Percentiles rank a stretch among this genome's conserved stretches.
Evolutionary conservation across 1,140 invertebrate genomes (phyloP).

Genomic region (Drosophila biarmipes): DNA sequence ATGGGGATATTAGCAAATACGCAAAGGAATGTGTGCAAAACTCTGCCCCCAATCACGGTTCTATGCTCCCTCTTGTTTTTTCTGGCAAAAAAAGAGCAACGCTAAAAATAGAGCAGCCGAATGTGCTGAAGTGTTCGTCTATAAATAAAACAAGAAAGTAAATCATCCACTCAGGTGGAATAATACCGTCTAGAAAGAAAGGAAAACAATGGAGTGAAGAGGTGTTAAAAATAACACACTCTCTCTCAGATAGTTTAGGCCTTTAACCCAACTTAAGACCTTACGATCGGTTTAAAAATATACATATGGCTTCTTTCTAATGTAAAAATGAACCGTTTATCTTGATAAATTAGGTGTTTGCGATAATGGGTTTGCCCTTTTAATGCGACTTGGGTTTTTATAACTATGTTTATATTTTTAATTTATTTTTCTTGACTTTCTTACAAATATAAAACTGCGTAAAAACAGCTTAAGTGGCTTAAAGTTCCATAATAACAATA

Average conservation of each 20-base stretch:
- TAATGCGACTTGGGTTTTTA: too few species aligned
- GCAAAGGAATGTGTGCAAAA: slow-evolving; percentile 14
- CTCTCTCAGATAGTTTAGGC: neutral
- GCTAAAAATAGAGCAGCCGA: slow-evolving; percentile 34
- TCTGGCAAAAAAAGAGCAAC: neutral
- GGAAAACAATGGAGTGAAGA: slow-evolving; percentile 4
- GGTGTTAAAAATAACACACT: slow-evolving; percentile 8
- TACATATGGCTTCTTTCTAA: neutral
- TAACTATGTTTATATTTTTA: too few species aligned
- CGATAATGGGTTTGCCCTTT: neutral
- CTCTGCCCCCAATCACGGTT: neutral
- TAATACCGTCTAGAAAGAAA: slow-evolving; percentile 2
- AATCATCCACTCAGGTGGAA: slow-evolving; percentile 1
- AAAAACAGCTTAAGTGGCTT: too few species aligned
- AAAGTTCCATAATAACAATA: too few species aligned
- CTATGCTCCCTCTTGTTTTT: neutral
- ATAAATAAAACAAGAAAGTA: slow-evolving; percentile 31
- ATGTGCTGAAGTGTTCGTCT: slow-evolving; percentile 5
- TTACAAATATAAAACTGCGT: too few species aligned
- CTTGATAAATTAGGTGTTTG: neutral
- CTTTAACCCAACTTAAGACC: neutral
- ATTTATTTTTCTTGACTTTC: too few species aligned
- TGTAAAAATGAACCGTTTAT: neutral
- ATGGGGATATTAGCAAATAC: slow-evolving; percentile 21
- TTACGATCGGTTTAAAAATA: neutral